phyloP scores from a whole-genome alignment of 2,888 invertebrate species.

The Harpalus rufipes region DNA sequence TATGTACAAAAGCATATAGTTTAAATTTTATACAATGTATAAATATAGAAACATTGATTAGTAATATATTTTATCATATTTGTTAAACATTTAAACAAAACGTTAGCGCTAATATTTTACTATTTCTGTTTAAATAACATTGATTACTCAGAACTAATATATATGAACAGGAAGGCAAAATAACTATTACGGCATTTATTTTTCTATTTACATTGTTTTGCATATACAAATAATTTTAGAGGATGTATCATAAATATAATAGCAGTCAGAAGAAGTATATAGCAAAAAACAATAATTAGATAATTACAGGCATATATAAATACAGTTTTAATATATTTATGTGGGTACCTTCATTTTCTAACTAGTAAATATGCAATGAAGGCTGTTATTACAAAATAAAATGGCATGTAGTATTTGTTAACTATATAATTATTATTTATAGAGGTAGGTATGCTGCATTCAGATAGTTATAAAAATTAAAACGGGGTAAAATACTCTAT shows the following conservation, averaged over 20 bases:
- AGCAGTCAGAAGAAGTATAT: neutral
- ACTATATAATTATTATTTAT: neutral
- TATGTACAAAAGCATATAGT: too few relatives aligned
- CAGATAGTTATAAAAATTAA: neutral
- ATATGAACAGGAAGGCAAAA: neutral
- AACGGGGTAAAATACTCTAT: too few relatives aligned
- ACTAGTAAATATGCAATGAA: neutral
- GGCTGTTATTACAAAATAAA: neutral
- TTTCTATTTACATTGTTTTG: neutral
- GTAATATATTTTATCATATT: slow-evolving; percentile 13
- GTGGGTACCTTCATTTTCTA: neutral
- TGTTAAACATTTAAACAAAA: slow-evolving; percentile 19
- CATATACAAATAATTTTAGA: neutral
- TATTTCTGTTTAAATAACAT: slow-evolving; percentile 6
- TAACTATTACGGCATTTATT: neutral
- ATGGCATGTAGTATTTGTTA: neutral
- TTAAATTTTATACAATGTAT: neutral
- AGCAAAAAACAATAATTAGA: neutral
- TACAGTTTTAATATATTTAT: neutral
- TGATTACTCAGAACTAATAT: neutral
- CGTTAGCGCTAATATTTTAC: neutral
- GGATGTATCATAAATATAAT: neutral
- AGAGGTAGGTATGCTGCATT: too few relatives aligned
- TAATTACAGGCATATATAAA: neutral
- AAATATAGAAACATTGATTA: neutral